These are phyloP conservation scores for Sipunculus nudus DNA, from an alignment of 2,888 invertebrate genomes.

Conservation along the genomic window DNA sequence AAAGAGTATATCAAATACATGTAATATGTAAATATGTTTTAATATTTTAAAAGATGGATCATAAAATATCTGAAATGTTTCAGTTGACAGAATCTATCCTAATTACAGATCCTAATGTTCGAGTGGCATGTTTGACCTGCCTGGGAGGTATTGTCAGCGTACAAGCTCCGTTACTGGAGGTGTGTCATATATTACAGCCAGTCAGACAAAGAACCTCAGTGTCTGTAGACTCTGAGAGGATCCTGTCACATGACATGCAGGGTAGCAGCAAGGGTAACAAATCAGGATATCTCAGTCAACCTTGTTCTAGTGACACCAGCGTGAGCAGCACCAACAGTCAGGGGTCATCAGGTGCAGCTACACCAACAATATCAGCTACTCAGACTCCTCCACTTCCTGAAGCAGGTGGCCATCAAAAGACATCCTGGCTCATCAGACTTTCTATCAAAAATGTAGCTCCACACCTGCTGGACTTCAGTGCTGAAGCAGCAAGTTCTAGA, in stretches of 20 bases:
- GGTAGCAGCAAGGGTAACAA: too few species aligned
- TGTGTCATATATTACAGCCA: slow-evolving; percentile 59
- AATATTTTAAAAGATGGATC: not conserved
- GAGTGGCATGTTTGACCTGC: slow-evolving; percentile 66
- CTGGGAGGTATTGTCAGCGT: slow-evolving; percentile 63
- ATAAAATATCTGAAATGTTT: not conserved
- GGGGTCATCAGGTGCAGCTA: slow-evolving; percentile 12
- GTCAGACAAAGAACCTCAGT: slow-evolving; percentile 44
- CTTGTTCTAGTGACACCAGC: too few species aligned
- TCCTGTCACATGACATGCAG: too few species aligned
- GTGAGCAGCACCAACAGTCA: too few species aligned
- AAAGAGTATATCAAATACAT: too few species aligned
- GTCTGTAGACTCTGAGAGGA: too few species aligned
- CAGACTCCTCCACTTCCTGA: slow-evolving; percentile 9
- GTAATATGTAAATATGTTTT: too few species aligned
- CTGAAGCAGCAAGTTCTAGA: too few species aligned
- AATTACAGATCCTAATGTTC: slow-evolving; percentile 64
- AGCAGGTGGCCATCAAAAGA: not conserved
- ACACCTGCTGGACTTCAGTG: slow-evolving; percentile 28
- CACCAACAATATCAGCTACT: slow-evolving; percentile 16
- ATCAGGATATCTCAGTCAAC: too few species aligned
- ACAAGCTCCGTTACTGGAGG: slow-evolving; percentile 64
- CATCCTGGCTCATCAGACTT: slow-evolving; percentile 59
- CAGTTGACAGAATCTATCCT: not conserved
- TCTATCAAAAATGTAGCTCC: slow-evolving; percentile 60